Percentiles rank a stretch among this genome's conserved stretches.
Evolutionary conservation across 2,888 invertebrate species (phyloP).

Genomic region (Adelphocoris suturalis): DNA sequence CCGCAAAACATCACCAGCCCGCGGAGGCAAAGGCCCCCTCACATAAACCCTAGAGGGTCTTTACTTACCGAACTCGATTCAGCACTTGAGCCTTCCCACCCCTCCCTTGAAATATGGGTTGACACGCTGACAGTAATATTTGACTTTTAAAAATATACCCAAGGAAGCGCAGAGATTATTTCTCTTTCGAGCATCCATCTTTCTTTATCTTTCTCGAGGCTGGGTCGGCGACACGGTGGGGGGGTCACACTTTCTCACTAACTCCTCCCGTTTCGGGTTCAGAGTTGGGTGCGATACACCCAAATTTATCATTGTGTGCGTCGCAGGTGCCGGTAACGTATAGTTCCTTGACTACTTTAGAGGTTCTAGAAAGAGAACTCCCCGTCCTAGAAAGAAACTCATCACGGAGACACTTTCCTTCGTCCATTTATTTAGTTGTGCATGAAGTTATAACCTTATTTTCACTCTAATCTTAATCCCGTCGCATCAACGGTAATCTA

Average conservation of each 20-base stretch:
- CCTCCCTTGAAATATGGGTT: conserved; percentile 18
- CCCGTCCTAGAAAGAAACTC: too few relatives aligned
- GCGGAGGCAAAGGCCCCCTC: too few relatives aligned
- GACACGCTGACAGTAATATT: conserved; percentile 28
- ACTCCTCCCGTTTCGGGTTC: conserved; percentile 5
- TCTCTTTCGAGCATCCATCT: conserved; percentile 24
- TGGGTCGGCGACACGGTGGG: neutral
- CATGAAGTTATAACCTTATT: too few relatives aligned
- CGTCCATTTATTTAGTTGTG: too few relatives aligned
- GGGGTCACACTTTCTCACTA: neutral
- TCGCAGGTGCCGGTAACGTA: neutral
- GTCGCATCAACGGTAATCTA: too few relatives aligned
- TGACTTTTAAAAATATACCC: conserved; percentile 45
- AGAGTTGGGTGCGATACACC: too few relatives aligned
- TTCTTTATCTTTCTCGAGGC: conserved; percentile 3
- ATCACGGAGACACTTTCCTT: too few relatives aligned
- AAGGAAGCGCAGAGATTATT: neutral
- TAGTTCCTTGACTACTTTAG: neutral
- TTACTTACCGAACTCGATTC: too few relatives aligned
- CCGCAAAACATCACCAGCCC: too few relatives aligned
- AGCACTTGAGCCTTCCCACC: neutral
- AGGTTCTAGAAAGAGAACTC: too few relatives aligned
- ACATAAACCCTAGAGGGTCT: too few relatives aligned
- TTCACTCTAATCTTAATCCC: too few relatives aligned
- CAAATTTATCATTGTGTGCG: neutral